Evolutionary conservation across 2,113 vertebrate species (phyloP).

Genomic region (Collichthys lucidus): DNA sequence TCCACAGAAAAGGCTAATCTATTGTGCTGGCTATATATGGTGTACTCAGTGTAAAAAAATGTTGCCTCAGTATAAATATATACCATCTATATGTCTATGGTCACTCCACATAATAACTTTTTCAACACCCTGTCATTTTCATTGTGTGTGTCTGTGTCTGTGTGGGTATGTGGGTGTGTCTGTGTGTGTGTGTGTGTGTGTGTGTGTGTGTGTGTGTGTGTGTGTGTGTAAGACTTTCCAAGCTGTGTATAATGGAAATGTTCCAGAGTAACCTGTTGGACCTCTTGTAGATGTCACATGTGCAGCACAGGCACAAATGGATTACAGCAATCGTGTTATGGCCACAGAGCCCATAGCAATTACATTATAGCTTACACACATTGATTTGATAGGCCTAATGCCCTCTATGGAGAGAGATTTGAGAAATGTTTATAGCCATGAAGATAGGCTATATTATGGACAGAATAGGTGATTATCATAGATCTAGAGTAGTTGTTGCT

Average conservation of each 20-base stretch:
- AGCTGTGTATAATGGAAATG: slow-evolving; percentile 27
- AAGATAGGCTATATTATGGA: background rate
- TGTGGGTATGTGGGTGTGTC: no score
- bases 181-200: background rate
- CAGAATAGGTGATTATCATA: slow-evolving; percentile 9
- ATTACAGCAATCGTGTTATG: slow-evolving; percentile 73
- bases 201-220: background rate
- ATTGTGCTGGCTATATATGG: no score
- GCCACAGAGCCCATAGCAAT: slow-evolving; percentile 66
- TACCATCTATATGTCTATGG: no score
- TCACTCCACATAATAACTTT: no score
- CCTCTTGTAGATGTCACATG: slow-evolving; percentile 32
- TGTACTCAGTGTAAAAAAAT: no score
- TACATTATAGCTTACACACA: slow-evolving; percentile 62
- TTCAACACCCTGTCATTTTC: background rate
- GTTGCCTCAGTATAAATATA: no score
- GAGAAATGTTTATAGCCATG: slow-evolving; percentile 20
- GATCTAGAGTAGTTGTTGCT: slow-evolving; percentile 3
- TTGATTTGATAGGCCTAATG: slow-evolving; percentile 62
- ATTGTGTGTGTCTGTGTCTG: no score
- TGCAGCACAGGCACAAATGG: slow-evolving; percentile 56
- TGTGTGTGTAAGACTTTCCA: background rate
- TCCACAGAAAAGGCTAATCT: no score
- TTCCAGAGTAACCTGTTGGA: slow-evolving; percentile 47
- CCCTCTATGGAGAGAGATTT: slow-evolving; percentile 18